Percentiles rank a stretch among this genome's conserved stretches.
Evolutionary conservation across 2,113 vertebrate genomes (phyloP).

Genomic region (Sinocyclocheilus maitianheensis): DNA sequence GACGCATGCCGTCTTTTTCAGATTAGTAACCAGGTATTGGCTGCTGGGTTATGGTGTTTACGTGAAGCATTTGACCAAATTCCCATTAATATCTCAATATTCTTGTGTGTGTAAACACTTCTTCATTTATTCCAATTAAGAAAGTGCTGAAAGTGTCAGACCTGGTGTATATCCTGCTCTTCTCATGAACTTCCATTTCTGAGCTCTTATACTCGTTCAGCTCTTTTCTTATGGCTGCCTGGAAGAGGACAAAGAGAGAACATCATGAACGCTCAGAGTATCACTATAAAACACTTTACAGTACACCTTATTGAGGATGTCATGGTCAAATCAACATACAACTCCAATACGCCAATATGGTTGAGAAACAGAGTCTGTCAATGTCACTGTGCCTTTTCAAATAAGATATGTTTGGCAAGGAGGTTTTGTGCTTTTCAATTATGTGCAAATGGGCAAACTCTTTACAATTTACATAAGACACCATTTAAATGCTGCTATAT

Average conservation of each 20-base stretch:
- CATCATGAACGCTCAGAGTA: not conserved
- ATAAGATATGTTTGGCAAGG: not conserved
- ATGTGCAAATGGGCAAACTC: not conserved
- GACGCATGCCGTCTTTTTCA: not conserved
- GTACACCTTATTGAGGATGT: not conserved
- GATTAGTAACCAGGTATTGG: not conserved
- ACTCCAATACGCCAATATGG: not conserved
- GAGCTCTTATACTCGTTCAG: conserved; percentile 97
- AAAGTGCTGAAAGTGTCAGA: conserved; percentile 52
- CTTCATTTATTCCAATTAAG: not conserved
- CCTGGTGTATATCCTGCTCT: conserved; percentile 95
- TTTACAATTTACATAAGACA: not conserved
- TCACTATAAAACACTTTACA: not conserved
- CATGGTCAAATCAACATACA: not conserved
- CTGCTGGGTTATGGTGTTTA: not conserved
- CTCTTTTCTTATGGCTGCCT: conserved; percentile 97
- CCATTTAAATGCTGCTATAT: not conserved
- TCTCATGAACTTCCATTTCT: conserved; percentile 96
- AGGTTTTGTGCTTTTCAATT: not conserved
- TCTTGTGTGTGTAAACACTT: not conserved
- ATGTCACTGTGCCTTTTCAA: not conserved
- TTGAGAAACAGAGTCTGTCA: not conserved
- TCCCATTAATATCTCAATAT: not conserved
- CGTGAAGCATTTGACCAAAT: not conserved
- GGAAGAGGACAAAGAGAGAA: conserved; percentile 29